Percentiles rank a stretch among this genome's conserved stretches.
Evolutionary conservation across 2,888 invertebrate genomes (phyloP).

Genomic region (Nomada fabriciana): DNA sequence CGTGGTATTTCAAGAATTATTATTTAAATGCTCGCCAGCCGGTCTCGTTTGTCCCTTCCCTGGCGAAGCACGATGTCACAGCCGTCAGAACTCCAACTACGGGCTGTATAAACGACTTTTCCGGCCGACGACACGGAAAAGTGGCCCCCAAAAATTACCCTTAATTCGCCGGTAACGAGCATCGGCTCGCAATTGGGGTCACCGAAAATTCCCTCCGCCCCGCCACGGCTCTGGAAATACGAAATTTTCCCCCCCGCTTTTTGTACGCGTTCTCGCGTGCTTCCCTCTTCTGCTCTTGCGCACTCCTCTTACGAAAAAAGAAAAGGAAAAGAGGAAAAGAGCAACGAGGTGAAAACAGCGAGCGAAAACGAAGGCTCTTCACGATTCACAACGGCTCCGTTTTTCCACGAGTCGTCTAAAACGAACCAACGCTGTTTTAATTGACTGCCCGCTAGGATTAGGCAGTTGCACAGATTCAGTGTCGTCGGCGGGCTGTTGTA

Average conservation of each 20-base stretch:
- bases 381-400: not conserved
- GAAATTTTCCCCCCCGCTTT: conserved; percentile 33
- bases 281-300: not conserved
- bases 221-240: conserved; percentile 3
- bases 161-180: conserved; percentile 63
- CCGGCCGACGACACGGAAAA: conserved; percentile 12
- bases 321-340: not conserved
- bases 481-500: not conserved
- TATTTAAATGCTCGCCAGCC: conserved; percentile 13
- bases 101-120: conserved; percentile 22
- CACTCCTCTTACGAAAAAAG: not conserved
- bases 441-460: conserved; percentile 12
- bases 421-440: conserved; percentile 4
- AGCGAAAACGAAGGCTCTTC: conserved; percentile 12
- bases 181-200: conserved; percentile 58
- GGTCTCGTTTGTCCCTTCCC: not conserved
- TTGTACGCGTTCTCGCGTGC: not conserved
- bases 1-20: not conserved
- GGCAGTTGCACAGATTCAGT: not conserved
- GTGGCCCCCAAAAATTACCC: conserved; percentile 51
- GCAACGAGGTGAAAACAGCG: conserved; percentile 36
- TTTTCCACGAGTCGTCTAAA: not conserved
- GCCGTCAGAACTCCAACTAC: not conserved
- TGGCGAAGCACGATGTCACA: not conserved
- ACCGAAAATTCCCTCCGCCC: conserved; percentile 37